A percentile compares a stretch with the other conserved stretches of the same genome.
Conservation (phyloP, 2,888 invertebrate genomes). For the Hypomecis punctinalis region DNA sequence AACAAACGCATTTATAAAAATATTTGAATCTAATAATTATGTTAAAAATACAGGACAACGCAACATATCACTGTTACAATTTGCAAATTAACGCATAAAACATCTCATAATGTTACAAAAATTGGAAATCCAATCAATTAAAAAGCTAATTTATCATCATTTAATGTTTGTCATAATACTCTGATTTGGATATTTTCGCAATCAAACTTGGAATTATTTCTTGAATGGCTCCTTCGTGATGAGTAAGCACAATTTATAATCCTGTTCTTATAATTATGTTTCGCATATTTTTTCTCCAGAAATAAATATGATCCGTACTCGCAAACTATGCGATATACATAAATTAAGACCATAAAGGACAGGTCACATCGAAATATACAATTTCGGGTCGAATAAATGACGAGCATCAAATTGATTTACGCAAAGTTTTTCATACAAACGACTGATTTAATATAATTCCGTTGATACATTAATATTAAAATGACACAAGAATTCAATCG, state of each 20-base stretch:
- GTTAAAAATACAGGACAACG: background rate
- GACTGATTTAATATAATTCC: conserved; percentile 44
- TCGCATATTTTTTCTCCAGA: conserved; percentile 9
- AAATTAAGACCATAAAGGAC: conserved; percentile 32
- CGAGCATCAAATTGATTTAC: conserved; percentile 39
- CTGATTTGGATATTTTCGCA: conserved; percentile 7
- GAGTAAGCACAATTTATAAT: conserved; percentile 9
- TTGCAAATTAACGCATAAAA: conserved; percentile 13
- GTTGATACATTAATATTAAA: conserved; percentile 43
- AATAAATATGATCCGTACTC: conserved; percentile 19
- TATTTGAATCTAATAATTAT: conserved; percentile 21
- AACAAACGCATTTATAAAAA: conserved; percentile 3
- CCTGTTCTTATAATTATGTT: conserved; percentile 9
- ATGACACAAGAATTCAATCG: conserved; percentile 42
- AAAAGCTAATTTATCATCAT: conserved; percentile 1
- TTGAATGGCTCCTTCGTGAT: conserved; percentile 3
- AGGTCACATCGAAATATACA: conserved; percentile 28
- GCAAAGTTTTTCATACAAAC: conserved; percentile 42
- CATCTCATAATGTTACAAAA: background rate
- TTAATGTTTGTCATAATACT: conserved; percentile 1
- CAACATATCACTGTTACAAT: background rate
- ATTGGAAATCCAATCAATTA: conserved; percentile 7
- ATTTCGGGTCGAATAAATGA: conserved; percentile 32
- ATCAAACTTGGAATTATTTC: conserved; percentile 1
- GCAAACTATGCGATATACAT: conserved; percentile 17